phyloP scores from a whole-genome alignment of 2,113 vertebrate genomes.

The Chaetodon trifascialis region DNA sequence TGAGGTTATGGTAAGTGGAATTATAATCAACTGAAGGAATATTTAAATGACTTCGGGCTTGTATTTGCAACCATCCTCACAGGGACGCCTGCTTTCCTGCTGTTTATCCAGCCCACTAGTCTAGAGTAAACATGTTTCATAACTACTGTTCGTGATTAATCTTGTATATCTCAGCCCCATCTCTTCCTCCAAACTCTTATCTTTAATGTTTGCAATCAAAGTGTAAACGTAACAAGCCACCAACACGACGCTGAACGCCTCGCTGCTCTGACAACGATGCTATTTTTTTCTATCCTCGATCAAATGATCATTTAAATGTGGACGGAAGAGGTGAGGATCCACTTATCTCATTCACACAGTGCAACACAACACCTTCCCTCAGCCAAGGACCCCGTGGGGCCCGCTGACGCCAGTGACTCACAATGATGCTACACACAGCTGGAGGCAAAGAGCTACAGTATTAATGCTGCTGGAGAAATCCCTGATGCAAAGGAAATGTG shows the following conservation, averaged over 20 bases:
- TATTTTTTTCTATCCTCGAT: constrained; percentile 34
- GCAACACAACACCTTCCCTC: constrained; percentile 66
- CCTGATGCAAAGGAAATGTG: constrained; percentile 32
- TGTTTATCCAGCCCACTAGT: constrained; percentile 17
- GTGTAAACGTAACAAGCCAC: not conserved
- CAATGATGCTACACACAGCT: constrained; percentile 48
- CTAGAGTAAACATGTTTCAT: constrained; percentile 42
- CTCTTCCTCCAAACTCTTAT: constrained; percentile 1
- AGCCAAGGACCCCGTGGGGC: constrained; percentile 44
- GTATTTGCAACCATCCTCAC: constrained; percentile 1
- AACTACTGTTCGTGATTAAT: constrained; percentile 23
- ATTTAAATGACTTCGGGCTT: constrained; percentile 8
- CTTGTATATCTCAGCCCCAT: not conserved
- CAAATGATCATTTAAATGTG: constrained; percentile 46
- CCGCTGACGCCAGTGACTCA: constrained; percentile 66
- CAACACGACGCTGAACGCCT: not conserved
- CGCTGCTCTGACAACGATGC: constrained; percentile 5
- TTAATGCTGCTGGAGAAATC: constrained; percentile 40
- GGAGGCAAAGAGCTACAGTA: constrained; percentile 40
- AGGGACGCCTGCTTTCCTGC: not conserved
- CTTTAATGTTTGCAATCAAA: not conserved
- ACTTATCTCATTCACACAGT: constrained; percentile 63
- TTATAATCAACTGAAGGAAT: not conserved
- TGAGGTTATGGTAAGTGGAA: not conserved
- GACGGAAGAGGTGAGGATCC: constrained; percentile 48